A percentile compares a stretch with the other conserved stretches of the same genome.
These are phyloP conservation scores for Helicoverpa armigera DNA, from an alignment of 1,140 invertebrate genomes.

Conservation along the genomic window DNA sequence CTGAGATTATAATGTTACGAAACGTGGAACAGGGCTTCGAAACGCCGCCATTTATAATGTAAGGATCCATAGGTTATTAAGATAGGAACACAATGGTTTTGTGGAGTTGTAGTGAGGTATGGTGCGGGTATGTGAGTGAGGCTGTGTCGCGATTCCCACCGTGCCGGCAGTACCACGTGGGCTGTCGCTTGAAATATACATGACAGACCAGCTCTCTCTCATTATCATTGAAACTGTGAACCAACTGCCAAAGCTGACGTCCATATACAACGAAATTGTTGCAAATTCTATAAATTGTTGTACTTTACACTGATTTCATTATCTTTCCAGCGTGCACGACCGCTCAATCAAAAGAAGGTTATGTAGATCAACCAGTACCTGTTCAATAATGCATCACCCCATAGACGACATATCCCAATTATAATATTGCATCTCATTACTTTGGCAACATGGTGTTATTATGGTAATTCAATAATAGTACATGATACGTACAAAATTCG, in stretches of 20 bases:
- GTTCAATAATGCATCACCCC: background rate
- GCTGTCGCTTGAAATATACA: conserved; percentile 58
- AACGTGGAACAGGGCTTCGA: conserved; percentile 19
- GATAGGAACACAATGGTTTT: conserved; percentile 37
- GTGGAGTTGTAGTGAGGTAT: conserved; percentile 23
- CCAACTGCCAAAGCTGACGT: conserved; percentile 24
- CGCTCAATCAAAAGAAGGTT: background rate
- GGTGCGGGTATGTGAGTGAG: conserved; percentile 35
- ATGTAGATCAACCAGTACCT: background rate
- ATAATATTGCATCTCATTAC: conserved; percentile 32
- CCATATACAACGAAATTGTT: background rate
- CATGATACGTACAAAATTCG: conserved; percentile 29
- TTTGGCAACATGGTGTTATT: conserved; percentile 26
- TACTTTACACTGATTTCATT: background rate
- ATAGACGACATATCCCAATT: conserved; percentile 17
- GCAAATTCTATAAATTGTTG: background rate
- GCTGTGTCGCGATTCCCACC: conserved; percentile 41
- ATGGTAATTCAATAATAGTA: conserved; percentile 34
- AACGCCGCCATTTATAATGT: conserved; percentile 37
- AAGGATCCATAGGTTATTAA: conserved; percentile 44
- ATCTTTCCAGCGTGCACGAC: no score
- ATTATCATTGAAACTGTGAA: conserved; percentile 59
- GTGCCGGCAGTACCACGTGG: conserved; percentile 48
- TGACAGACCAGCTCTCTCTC: conserved; percentile 56
- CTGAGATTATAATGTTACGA: conserved; percentile 37